phyloP scores from a whole-genome alignment of 2,113 vertebrate species.

The Polypterus senegalus region DNA sequence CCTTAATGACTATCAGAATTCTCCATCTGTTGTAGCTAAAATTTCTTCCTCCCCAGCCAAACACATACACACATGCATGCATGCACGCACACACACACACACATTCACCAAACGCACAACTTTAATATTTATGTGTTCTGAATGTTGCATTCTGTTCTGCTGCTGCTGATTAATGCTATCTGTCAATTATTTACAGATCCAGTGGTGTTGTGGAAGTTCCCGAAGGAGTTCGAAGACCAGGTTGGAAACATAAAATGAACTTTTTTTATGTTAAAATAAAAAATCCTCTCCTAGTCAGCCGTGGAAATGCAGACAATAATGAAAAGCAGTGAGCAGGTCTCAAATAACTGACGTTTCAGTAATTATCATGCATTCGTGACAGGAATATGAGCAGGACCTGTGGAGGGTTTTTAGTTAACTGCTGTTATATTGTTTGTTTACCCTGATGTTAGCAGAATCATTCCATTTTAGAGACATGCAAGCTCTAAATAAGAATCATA shows the following conservation, averaged over 20 bases:
- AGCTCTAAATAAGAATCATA: no score
- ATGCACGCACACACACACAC: no score
- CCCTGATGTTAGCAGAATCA: no score
- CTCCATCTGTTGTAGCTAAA: no score
- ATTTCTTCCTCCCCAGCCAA: no score
- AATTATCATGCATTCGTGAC: conserved; percentile 63
- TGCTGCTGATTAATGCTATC: conserved; percentile 82
- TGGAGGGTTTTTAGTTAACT: no score
- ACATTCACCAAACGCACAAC: conserved; percentile 33
- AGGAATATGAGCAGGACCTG: conserved; percentile 39
- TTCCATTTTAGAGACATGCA: no score
- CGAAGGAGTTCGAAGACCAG: conserved; percentile 97
- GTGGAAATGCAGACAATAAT: conserved; percentile 59
- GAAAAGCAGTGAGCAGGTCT: conserved; percentile 60
- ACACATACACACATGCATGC: no score
- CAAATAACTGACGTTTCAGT: conserved; percentile 59
- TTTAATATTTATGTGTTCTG: conserved; percentile 71
- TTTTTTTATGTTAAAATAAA: conserved; percentile 45
- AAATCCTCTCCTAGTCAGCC: conserved; percentile 37
- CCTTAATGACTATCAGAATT: no score
- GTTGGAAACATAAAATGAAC: conserved; percentile 75
- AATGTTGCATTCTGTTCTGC: conserved; percentile 64
- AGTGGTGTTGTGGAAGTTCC: conserved; percentile 96
- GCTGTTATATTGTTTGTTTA: no score
- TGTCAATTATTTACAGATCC: conserved; percentile 99